phyloP scores from a whole-genome alignment of 2,113 vertebrate species.

The Eleginops maclovinus region DNA sequence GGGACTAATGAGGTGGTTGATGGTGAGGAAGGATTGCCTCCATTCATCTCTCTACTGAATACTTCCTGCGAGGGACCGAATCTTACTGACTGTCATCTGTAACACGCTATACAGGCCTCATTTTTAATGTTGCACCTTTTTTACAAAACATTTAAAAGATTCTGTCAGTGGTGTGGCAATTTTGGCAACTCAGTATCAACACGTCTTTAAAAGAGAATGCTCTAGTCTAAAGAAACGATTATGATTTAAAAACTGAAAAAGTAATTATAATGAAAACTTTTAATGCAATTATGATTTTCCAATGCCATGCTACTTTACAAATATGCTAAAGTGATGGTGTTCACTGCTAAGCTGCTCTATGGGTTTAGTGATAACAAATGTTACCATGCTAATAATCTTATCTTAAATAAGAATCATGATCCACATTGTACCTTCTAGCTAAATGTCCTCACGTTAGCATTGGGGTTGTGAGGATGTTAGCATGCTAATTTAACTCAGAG shows the following conservation, averaged over 20 bases:
- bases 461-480: neutral
- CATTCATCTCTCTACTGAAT: constrained; percentile 79
- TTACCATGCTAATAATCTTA: neutral
- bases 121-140: neutral
- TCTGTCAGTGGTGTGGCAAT: neutral
- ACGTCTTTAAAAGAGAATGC: neutral
- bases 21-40: constrained; percentile 79
- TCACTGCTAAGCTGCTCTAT: neutral
- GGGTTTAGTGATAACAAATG: neutral
- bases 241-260: neutral
- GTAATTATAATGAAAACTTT: too few relatives aligned
- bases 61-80: constrained; percentile 57
- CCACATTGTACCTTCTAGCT: neutral
- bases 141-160: neutral
- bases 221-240: neutral
- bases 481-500: neutral
- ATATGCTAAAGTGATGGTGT: neutral
- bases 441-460: neutral
- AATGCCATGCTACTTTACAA: too few relatives aligned
- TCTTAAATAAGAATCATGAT: neutral
- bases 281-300: too few relatives aligned
- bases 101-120: neutral
- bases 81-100: constrained; percentile 8
- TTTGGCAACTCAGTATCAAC: neutral
- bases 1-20: constrained; percentile 86